Percentiles rank a stretch among this genome's conserved stretches.
Conservation (phyloP, 2,113 vertebrate species). For the Pomatorhinus ruficollis region DNA sequence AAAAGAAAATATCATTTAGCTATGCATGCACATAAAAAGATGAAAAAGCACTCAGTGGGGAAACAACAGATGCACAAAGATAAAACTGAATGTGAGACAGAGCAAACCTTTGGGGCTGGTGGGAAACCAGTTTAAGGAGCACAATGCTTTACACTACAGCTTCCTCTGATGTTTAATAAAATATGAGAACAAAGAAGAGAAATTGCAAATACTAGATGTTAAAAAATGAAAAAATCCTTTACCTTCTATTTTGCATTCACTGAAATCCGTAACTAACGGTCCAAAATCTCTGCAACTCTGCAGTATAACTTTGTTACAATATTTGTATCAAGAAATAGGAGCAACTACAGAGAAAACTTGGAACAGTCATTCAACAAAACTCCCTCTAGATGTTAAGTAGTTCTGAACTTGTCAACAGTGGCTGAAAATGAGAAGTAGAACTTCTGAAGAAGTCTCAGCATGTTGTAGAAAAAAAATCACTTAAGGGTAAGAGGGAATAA, state of each 20-base stretch:
- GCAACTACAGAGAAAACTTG: not conserved
- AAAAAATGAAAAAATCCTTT: not conserved
- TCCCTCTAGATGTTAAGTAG: not conserved
- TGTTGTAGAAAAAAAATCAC: not conserved
- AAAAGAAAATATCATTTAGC: not conserved
- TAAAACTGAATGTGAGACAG: not conserved
- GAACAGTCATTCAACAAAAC: not conserved
- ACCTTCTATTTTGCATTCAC: not conserved
- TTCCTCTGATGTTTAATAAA: slow-evolving; percentile 30
- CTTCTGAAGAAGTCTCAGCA: not conserved
- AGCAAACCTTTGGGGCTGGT: not conserved
- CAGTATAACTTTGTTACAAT: not conserved
- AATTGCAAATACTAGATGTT: not conserved
- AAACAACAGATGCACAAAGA: not conserved
- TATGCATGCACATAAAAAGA: not conserved
- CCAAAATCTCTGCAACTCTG: not conserved
- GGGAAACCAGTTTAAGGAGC: slow-evolving; percentile 52
- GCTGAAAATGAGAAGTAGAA: not conserved
- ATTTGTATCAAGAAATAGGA: not conserved
- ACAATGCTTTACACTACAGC: not conserved
- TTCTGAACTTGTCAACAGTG: not conserved
- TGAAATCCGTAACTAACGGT: not conserved
- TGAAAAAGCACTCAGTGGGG: not conserved
- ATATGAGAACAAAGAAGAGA: not conserved
- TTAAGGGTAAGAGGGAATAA: not conserved